phyloP scores from a whole-genome alignment of 2,113 vertebrate genomes.

The Pogona vitticeps region DNA sequence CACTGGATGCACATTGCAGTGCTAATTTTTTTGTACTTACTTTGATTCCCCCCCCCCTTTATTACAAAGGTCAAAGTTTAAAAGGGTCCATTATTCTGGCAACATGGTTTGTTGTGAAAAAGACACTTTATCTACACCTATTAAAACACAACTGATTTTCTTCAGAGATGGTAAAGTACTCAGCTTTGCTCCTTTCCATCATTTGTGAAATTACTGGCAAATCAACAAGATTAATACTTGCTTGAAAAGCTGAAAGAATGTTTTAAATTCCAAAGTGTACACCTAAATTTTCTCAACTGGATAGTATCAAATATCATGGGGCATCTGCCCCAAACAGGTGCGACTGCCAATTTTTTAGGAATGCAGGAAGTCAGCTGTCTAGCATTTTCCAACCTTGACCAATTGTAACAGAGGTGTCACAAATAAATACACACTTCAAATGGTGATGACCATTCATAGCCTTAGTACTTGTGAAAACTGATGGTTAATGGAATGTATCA shows the following conservation, averaged over 20 bases:
- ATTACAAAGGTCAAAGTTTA: conserved; percentile 48
- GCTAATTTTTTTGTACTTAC: conserved; percentile 31
- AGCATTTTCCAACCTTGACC: neutral
- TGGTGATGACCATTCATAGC: conserved; percentile 70
- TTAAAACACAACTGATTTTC: conserved; percentile 51
- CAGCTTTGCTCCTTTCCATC: conserved; percentile 50
- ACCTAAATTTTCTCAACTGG: neutral
- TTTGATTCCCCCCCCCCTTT: conserved; percentile 44
- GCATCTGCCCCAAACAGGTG: conserved; percentile 2
- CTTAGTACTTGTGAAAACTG: conserved; percentile 56
- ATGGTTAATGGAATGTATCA: conserved; percentile 65
- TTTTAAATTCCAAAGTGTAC: neutral
- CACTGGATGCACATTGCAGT: conserved; percentile 54
- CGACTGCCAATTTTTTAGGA: neutral
- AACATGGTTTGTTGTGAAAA: conserved; percentile 62
- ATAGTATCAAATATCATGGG: neutral
- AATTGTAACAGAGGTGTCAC: conserved; percentile 61
- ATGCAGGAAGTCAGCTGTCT: neutral
- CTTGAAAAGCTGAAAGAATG: neutral
- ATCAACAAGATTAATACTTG: conserved; percentile 58
- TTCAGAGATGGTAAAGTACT: conserved; percentile 41
- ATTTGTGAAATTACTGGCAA: conserved; percentile 66
- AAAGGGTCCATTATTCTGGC: conserved; percentile 43
- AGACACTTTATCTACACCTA: conserved; percentile 57
- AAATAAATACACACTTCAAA: conserved; percentile 54